These are phyloP conservation scores for Proisotoma minuta DNA, from an alignment of 2,888 invertebrate genomes.

Conservation along the genomic window DNA sequence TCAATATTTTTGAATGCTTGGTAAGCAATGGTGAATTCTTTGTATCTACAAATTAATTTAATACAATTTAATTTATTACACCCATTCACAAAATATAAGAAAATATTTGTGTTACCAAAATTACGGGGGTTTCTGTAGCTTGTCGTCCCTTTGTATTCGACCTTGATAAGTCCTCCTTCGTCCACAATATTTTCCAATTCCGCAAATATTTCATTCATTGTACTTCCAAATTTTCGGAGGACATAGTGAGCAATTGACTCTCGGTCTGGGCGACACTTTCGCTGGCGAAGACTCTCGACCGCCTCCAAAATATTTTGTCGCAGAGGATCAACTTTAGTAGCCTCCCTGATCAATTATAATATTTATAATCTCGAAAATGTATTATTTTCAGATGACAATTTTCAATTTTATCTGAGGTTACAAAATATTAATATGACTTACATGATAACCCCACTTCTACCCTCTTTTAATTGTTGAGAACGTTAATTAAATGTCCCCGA, in stretches of 20 bases:
- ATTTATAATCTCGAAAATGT: too few species aligned
- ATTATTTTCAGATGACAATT: too few species aligned
- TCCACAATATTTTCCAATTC: constrained; percentile 71
- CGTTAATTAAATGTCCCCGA: too few species aligned
- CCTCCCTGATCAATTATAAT: constrained; percentile 9
- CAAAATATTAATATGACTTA: too few species aligned
- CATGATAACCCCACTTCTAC: too few species aligned
- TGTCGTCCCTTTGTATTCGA: constrained; percentile 79
- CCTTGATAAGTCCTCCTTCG: constrained; percentile 70
- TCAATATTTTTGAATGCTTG: constrained; percentile 53
- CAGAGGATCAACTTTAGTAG: constrained; percentile 7
- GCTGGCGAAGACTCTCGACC: constrained; percentile 74
- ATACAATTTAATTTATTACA: constrained; percentile 8
- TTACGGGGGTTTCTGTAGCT: constrained; percentile 77
- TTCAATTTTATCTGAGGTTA: too few species aligned
- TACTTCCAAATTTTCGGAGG: constrained; percentile 60
- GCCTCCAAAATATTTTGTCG: constrained; percentile 70
- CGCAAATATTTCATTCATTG: constrained; percentile 48
- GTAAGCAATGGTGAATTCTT: constrained; percentile 53
- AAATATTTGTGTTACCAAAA: constrained; percentile 47
- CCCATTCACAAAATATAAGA: not conserved
- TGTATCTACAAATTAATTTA: constrained; percentile 55
- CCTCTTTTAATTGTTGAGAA: too few species aligned
- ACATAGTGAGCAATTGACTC: constrained; percentile 78
- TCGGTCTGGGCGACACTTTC: constrained; percentile 78